Evolutionary conservation across 23 tunicate species (phyloP).

Genomic region (Trididemnum clinides): DNA sequence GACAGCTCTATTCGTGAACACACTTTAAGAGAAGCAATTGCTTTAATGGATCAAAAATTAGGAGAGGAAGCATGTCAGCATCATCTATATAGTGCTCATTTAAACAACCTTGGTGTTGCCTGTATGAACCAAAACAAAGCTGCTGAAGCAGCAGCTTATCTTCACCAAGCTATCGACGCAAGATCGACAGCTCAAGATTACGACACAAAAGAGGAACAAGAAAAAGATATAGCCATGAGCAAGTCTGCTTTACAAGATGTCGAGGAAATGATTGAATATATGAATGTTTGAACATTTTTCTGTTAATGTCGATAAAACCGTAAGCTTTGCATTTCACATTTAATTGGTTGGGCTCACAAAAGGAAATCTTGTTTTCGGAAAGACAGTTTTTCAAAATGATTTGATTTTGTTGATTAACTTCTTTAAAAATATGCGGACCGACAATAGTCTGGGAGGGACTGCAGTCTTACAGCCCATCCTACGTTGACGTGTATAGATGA

Average conservation of each 20-base stretch:
- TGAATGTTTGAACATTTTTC: too few species aligned
- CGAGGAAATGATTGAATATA: not conserved
- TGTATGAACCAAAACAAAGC: not conserved
- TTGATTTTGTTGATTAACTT: too few species aligned
- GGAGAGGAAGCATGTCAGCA: slow-evolving; percentile 16
- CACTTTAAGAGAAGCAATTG: not conserved
- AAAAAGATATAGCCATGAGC: not conserved
- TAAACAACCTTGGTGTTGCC: slow-evolving; percentile 41
- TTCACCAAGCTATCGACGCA: slow-evolving; percentile 17
- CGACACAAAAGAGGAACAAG: not conserved
- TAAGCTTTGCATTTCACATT: too few species aligned
- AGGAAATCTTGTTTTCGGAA: too few species aligned
- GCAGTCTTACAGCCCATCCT: too few species aligned
- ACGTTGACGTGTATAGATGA: too few species aligned
- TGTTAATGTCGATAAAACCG: too few species aligned
- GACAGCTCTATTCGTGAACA: not conserved
- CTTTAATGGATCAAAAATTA: not conserved
- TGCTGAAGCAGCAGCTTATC: slow-evolving; percentile 15
- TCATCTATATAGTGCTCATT: slow-evolving; percentile 4
- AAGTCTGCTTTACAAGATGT: not conserved
- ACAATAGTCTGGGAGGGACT: too few species aligned
- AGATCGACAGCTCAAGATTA: slow-evolving; percentile 13
- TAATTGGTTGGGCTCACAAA: too few species aligned
- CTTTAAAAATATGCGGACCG: too few species aligned
- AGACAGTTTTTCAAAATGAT: too few species aligned